Evolutionary conservation across 2,797 vertebrate species (phyloP).

Genomic region (Pangasius larnaudii): DNA sequence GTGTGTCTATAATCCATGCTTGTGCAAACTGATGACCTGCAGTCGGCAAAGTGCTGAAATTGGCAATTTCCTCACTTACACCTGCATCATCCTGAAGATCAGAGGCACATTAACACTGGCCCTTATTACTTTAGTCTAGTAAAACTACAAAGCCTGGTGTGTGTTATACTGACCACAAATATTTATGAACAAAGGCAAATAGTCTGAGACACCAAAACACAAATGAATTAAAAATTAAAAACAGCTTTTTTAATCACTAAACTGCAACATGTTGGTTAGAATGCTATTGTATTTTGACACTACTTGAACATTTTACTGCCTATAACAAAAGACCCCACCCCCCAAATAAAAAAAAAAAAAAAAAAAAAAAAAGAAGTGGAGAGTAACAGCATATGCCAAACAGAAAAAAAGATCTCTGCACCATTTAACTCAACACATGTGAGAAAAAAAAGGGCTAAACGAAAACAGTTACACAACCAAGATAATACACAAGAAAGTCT

Average conservation of each 20-base stretch:
- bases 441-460: not conserved
- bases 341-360: no score
- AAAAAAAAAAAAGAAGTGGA: not conserved
- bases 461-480: not conserved
- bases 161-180: conserved; percentile 2
- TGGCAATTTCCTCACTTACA: not conserved
- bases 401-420: not conserved
- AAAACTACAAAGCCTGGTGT: not conserved
- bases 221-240: not conserved
- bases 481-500: not conserved
- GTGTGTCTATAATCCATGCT: not conserved
- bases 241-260: not conserved
- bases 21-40: not conserved
- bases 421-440: not conserved
- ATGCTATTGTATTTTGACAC: not conserved
- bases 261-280: not conserved
- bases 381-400: not conserved
- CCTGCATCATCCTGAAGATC: not conserved
- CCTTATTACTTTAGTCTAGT: not conserved
- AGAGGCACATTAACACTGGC: not conserved
- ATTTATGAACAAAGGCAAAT: conserved; percentile 18
- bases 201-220: not conserved
- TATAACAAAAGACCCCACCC: not conserved
- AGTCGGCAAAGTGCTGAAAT: not conserved
- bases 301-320: not conserved